These are phyloP conservation scores for Aradophagus sp. DNA, from an alignment of 1,140 invertebrate species.

Conservation along the genomic window DNA sequence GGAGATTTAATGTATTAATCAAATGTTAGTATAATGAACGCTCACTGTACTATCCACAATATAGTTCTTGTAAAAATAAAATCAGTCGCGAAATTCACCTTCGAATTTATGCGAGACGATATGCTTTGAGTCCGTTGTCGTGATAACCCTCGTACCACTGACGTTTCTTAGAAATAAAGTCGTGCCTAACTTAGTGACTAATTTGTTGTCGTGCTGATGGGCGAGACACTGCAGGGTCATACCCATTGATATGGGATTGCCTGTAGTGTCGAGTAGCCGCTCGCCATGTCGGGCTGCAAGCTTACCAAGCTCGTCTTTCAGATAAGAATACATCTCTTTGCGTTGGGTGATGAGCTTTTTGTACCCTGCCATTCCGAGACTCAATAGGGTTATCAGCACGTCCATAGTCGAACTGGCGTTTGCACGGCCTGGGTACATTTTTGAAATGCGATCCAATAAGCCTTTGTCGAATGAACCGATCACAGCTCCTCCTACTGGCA, in stretches of 20 bases:
- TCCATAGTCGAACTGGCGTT: slow-evolving; percentile 85
- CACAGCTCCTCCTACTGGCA: slow-evolving; percentile 90
- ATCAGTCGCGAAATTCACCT: too few species aligned
- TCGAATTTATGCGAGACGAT: slow-evolving; percentile 78
- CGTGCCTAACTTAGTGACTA: slow-evolving; percentile 79
- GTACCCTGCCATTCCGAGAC: slow-evolving; percentile 83
- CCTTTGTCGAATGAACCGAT: slow-evolving; percentile 84
- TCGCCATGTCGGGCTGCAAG: slow-evolving; percentile 80
- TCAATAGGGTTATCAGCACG: slow-evolving; percentile 87
- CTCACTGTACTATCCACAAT: too few species aligned
- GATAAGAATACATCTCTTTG: slow-evolving; percentile 80
- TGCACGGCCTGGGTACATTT: slow-evolving; percentile 87
- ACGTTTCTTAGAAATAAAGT: slow-evolving; percentile 84
- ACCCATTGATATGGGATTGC: slow-evolving; percentile 87
- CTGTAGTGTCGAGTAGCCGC: slow-evolving; percentile 79
- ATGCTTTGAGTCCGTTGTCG: slow-evolving; percentile 76
- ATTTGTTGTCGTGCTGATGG: slow-evolving; percentile 72
- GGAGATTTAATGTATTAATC: too few species aligned
- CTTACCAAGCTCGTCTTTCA: slow-evolving; percentile 78
- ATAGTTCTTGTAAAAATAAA: too few species aligned
- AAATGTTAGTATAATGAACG: too few species aligned
- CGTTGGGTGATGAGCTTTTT: slow-evolving; percentile 79
- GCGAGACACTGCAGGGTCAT: slow-evolving; percentile 71
- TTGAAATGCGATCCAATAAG: slow-evolving; percentile 81
- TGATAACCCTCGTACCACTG: slow-evolving; percentile 81